A percentile compares a stretch with the other conserved stretches of the same genome.
Evolutionary conservation across 2,797 vertebrate genomes (phyloP).

Genomic region (Anomalospiza imberbis): DNA sequence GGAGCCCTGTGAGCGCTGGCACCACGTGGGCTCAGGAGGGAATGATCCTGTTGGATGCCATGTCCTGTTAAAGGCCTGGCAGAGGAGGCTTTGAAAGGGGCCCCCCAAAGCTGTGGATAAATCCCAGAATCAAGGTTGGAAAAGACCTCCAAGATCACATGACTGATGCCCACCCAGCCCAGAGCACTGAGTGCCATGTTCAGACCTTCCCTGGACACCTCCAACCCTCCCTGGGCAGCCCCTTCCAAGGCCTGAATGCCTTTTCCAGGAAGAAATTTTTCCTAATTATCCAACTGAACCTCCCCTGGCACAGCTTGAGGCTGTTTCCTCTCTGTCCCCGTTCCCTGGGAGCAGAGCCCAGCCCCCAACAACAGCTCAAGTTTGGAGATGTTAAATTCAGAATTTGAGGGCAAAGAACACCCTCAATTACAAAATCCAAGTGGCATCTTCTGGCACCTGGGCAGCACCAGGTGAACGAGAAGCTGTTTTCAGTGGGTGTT

Average conservation of each 20-base stretch:
- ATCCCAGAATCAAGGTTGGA: not conserved
- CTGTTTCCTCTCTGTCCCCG: not conserved
- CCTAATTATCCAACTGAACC: not conserved
- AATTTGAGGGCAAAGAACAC: not conserved
- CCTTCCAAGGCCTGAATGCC: not conserved
- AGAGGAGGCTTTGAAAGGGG: not conserved
- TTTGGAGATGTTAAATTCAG: not conserved
- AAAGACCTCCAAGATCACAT: not conserved
- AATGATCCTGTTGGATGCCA: not conserved
- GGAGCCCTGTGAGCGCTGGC: not conserved
- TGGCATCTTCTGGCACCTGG: constrained; percentile 15
- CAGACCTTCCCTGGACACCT: not conserved
- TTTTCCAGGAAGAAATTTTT: not conserved
- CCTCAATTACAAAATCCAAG: not conserved
- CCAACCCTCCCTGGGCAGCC: not conserved
- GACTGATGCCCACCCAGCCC: not conserved
- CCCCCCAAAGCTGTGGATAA: not conserved
- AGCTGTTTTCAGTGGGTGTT: constrained; percentile 54
- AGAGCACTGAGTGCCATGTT: not conserved
- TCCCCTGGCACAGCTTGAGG: not conserved
- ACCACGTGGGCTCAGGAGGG: not conserved
- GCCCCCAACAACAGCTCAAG: not conserved
- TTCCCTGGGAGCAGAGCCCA: not conserved
- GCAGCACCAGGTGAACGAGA: not conserved
- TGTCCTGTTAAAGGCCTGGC: not conserved